These are phyloP conservation scores for Scaptomyza pallida DNA, from an alignment of 1,140 invertebrate genomes.

Conservation along the genomic window DNA sequence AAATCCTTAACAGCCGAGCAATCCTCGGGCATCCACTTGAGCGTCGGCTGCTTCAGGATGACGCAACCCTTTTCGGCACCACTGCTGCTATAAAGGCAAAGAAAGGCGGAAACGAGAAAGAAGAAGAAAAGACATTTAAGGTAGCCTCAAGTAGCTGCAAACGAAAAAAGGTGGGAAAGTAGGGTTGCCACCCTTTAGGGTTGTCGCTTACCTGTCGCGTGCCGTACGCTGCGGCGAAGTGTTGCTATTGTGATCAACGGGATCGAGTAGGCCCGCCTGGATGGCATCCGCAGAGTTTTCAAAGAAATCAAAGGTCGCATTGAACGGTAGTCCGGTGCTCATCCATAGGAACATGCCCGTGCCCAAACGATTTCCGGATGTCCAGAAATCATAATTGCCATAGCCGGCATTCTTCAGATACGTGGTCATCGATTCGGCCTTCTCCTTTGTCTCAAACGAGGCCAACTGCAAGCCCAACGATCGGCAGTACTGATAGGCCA, in stretches of 20 bases:
- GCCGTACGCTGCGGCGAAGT: constrained; percentile 90
- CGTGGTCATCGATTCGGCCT: constrained; percentile 92
- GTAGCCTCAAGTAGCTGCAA: constrained; percentile 3
- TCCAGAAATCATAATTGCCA: constrained; percentile 94
- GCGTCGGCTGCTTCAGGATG: constrained; percentile 89
- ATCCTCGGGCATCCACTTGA: constrained; percentile 92
- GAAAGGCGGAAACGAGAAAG: not conserved
- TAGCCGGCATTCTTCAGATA: constrained; percentile 92
- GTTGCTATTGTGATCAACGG: constrained; percentile 86
- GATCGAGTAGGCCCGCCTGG: constrained; percentile 85
- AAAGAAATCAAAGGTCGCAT: constrained; percentile 93
- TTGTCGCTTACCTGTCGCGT: constrained; percentile 88
- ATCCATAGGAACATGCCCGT: constrained; percentile 95
- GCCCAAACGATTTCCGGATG: constrained; percentile 93
- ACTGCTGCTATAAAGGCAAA: constrained; percentile 85
- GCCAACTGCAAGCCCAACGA: constrained; percentile 92
- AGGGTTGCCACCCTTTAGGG: no score
- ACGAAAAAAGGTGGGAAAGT: not conserved
- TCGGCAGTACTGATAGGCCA: constrained; percentile 94
- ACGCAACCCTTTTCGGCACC: constrained; percentile 89
- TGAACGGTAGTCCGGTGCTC: constrained; percentile 94
- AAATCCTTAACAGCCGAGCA: constrained; percentile 93
- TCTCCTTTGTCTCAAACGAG: constrained; percentile 93
- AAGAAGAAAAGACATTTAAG: constrained; percentile 6
- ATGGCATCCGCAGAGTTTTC: constrained; percentile 85